Base-by-base conservation (phyloP, 2,113 vertebrate species). In the Anas platyrhynchos region DNA sequence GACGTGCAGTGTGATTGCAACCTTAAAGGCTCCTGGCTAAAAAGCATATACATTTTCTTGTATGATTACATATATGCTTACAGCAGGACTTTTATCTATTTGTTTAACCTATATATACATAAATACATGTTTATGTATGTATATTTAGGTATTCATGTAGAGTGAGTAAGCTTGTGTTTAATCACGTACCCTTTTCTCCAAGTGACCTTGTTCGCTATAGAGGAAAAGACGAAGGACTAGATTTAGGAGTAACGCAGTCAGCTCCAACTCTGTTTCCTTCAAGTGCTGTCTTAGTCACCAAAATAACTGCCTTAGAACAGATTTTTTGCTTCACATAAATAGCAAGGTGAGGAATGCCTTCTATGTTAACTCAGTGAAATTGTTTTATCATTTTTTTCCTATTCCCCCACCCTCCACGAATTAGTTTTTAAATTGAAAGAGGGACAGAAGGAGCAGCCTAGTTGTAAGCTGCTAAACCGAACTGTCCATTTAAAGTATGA, bases 21-120 rank as follows among this genome's bases (percentile, higher is more conserved):
- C 15, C 52, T 41, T 62, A 62, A 61, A 52, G 58, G 34, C 46
- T 67, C 16, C 25, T 13, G 2, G n/a, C 44, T 21, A 86, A 73
- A 55, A 0, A 8, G 12, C 8, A 1, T 7, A 68, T 32, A 13
- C 15, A 22, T 59, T 84, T 25, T 32, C 18, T 13, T 13, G 26
- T 22, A 7, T 36, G 3, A 13, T 38, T 71, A 4, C 32, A 11
- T 10, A 44, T 16, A n/a, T 6, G 34, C 5, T 25, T 22, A 44
- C 0, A 31, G 32, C 44, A 75, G 2, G 26, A 32, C 0, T 0
- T 66, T 84, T n/a, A 44, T 41, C n/a, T 79, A n/a, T 16, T 11
- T 3, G 8, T 38, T 27, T 26, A 13, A 54, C 48, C 34, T 32
- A 9, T 20, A 41, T 22, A 52, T 25, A 20, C 22, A 41, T 8